Conservation (phyloP, 1,140 invertebrate genomes). For the Chelonus insularis region DNA sequence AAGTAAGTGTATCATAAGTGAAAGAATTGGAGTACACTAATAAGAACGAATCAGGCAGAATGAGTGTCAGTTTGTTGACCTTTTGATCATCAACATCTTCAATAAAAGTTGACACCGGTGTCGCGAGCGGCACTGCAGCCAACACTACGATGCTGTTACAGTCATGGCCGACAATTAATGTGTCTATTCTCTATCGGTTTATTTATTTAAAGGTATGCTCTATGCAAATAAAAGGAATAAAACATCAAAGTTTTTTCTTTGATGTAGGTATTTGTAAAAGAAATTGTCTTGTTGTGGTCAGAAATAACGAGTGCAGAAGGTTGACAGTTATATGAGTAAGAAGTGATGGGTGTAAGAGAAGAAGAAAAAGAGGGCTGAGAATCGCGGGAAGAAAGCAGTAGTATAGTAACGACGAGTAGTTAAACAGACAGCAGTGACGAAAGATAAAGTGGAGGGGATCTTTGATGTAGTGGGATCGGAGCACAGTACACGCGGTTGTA, state of each 20-base stretch:
- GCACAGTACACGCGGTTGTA: conserved; percentile 4
- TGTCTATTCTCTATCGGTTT: too few relatives aligned
- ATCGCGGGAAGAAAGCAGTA: not conserved
- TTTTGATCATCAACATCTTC: not conserved
- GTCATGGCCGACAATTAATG: conserved; percentile 5
- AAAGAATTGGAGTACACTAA: not conserved
- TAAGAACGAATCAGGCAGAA: not conserved
- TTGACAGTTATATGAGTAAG: too few relatives aligned
- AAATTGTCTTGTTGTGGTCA: too few relatives aligned
- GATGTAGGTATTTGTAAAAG: too few relatives aligned
- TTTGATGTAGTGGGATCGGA: not conserved
- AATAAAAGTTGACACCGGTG: conserved; percentile 1
- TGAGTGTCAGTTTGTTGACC: not conserved
- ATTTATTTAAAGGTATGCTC: too few relatives aligned
- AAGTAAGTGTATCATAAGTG: not conserved
- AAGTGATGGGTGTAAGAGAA: conserved; percentile 10
- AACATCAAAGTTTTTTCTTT: too few relatives aligned
- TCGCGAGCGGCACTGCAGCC: not conserved
- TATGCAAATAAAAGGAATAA: too few relatives aligned
- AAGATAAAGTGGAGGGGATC: not conserved
- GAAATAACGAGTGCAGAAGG: too few relatives aligned
- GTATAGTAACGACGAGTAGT: not conserved
- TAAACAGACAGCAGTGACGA: not conserved
- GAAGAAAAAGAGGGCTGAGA: conserved; percentile 12
- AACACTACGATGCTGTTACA: not conserved